Evolutionary conservation across 2,113 vertebrate genomes (phyloP).

Genomic region (Macquaria australasica): DNA sequence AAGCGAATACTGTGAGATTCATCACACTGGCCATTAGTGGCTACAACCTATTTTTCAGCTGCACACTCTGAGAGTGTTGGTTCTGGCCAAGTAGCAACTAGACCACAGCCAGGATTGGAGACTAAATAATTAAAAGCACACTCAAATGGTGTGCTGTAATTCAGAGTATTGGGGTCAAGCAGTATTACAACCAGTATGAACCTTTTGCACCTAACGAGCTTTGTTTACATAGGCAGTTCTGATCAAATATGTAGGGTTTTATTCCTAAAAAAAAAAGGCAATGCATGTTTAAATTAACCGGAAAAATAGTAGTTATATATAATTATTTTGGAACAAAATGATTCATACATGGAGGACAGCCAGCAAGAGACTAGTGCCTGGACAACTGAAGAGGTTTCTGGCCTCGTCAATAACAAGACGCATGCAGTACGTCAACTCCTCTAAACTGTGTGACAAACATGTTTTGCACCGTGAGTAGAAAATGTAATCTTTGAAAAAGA

Average conservation of each 20-base stretch:
- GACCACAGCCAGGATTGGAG: slow-evolving; percentile 24
- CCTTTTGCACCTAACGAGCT: not conserved
- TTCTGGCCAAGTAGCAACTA: slow-evolving; percentile 37
- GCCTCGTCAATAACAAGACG: not conserved
- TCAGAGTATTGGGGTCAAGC: slow-evolving; percentile 34
- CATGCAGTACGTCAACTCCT: not conserved
- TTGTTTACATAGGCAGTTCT: slow-evolving; percentile 2
- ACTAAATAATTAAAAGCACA: slow-evolving; percentile 56
- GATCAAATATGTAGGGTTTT: not conserved
- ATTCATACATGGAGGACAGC: not conserved
- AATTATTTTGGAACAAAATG: not conserved
- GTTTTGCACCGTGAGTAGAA: slow-evolving; percentile 2
- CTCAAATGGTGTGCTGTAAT: slow-evolving; percentile 14
- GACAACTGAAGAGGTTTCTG: not conserved
- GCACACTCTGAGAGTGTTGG: slow-evolving; percentile 13
- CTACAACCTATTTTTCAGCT: slow-evolving; percentile 40
- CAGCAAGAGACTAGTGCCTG: not conserved
- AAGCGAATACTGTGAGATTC: slow-evolving; percentile 36
- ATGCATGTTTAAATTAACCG: not conserved
- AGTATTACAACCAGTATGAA: slow-evolving; percentile 5
- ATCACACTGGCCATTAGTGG: slow-evolving; percentile 49
- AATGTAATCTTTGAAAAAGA: slow-evolving; percentile 1
- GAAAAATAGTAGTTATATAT: not conserved
- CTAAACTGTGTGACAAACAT: slow-evolving; percentile 20
- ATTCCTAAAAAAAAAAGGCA: not conserved